Base-by-base conservation (phyloP, 2,113 vertebrate species). In the Silurus asotus region DNA sequence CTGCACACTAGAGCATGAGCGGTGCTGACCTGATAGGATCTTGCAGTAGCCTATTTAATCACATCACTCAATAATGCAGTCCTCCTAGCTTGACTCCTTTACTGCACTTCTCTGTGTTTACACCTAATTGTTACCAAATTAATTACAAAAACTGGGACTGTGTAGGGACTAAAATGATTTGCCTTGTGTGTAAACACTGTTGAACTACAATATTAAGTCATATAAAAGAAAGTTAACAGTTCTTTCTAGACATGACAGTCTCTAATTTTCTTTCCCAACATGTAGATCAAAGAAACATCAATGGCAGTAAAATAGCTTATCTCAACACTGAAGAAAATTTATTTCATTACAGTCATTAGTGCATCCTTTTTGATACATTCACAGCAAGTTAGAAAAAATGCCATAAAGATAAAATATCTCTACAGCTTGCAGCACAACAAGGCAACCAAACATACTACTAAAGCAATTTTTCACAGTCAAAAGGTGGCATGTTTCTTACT, bases 41-140 rank as follows among this genome's bases (percentile, higher is more conserved):
- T 74, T 51, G 72, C 72, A 51, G 72, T 20, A 75, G 72, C 10
- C 20, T 20, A 75, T 51, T 75, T 75, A n/a, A 51, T 75, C 72
- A 51, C 20, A 48, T 0, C 7, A 17, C 69, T 70, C 48, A 70
- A 70, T 45, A 48, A 70, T 70, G 15, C 37, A 48, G 28, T 45
- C 67, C 15, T 17, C 28, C 28, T 37, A 15, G 67, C 14, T 28
- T 8, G 28, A 45, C 13, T 69, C 67, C 6, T 69, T 70, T 70
- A 70, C 28, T 70, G 37, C 28, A 48, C 37, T 70, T 70, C 69
- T 17, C 69, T 37, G 9, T 48, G 37, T 48, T 70, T 45, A 69
- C 13, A 15, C 13, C 3, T 48, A 70, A 48, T 70, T 28, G 37
- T 19, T 70, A 70, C 69, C 45, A 48, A 70, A 45, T 70, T 70